Evolutionary conservation across 2,888 invertebrate genomes (phyloP).

Genomic region (Rhabditophanes sp.): DNA sequence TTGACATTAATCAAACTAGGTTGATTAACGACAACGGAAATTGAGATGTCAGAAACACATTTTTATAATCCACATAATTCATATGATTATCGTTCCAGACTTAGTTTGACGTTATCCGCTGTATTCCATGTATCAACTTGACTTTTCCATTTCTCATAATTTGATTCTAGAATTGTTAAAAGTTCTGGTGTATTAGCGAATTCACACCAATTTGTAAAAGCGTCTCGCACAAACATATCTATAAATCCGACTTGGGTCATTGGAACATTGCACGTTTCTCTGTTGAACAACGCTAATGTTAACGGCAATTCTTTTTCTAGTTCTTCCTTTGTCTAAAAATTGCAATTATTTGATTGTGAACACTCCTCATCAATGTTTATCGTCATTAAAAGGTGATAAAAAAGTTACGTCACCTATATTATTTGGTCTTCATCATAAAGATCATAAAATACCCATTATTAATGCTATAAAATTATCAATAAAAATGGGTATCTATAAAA

Average conservation of each 20-base stretch:
- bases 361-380: background rate
- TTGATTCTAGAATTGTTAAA: conserved; percentile 27
- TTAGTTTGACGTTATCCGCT: conserved; percentile 19
- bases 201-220: conserved; percentile 88
- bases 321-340: conserved; percentile 74
- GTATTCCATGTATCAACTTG: conserved; percentile 31
- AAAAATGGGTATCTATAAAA: background rate
- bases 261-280: conserved; percentile 80
- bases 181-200: conserved; percentile 37
- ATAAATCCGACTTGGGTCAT: conserved; percentile 78
- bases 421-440: conserved; percentile 3
- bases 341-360: background rate
- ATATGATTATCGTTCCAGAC: conserved; percentile 1
- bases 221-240: conserved; percentile 88
- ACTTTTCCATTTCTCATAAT: conserved; percentile 37
- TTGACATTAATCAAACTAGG: too few relatives aligned
- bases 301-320: conserved; percentile 71
- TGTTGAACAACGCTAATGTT: conserved; percentile 95
- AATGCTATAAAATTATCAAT: background rate
- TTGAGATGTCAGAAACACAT: too few relatives aligned
- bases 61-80: too few relatives aligned
- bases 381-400: conserved; percentile 2
- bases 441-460: conserved; percentile 1
- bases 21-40: too few relatives aligned
- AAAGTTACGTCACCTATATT: background rate